Base-by-base conservation (phyloP, 2,888 invertebrate genomes). In the Drosophila leonis region DNA sequence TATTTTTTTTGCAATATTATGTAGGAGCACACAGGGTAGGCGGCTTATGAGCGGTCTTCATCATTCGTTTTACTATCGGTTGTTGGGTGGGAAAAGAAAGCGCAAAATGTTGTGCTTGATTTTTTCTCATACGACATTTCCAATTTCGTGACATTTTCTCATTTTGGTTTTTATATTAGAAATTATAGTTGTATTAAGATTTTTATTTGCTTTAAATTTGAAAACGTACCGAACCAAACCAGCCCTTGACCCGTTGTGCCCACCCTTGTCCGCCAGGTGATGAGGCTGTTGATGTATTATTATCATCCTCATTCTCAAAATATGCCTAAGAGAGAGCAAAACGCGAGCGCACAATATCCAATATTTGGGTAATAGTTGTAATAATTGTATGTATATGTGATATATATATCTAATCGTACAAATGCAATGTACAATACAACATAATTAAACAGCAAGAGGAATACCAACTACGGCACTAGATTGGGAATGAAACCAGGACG, bases 241-340 rank as follows among this genome's bases (percentile, higher is more conserved):
- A 95, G 94, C 95, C 94, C 93, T 95, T 95, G 94, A 95, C 94
- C 94, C 94, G 95, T 94, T 95, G 95, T 94, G 95, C 94, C 95
- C 96, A 94, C 95, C 95, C 94, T 92, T 94, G 94, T 94, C 93
- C 93, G 91, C 92, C 92, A 90, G 93, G 92, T 83, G 93, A 92
- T 92, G 93, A 92, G 91, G 92, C 92, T 91, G 93, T 92, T 90
- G 92, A 91, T 91, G 92, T 83, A 91, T 92, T 86, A 92, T 91
- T 89, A 91, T 92, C 91, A 92, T 92, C 92, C 87, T 92, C 92
- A 92, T 92, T 89, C 84, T 92, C 92, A 92, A 90, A 86, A 92
- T 87, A 92, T 90, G 89, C 92, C 92, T 92, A 92, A 89, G 91
- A 91, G 89, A 75, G 83, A 85, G 73, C 85, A 85, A 80, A 82